phyloP scores from a whole-genome alignment of 2,888 invertebrate species.

The Leptura quadrifasciata region DNA sequence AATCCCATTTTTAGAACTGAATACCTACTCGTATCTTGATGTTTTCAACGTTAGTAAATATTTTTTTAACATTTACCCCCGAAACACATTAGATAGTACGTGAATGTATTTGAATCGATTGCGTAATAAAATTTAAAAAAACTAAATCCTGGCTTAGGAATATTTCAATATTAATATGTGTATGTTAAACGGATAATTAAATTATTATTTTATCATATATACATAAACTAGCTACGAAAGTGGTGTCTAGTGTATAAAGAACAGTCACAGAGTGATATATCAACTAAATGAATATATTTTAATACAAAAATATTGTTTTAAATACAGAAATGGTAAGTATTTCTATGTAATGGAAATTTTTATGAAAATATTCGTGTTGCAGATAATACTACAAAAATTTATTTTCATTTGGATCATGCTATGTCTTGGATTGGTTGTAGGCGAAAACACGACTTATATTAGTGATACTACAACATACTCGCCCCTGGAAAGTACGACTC shows the following conservation, averaged over 20 bases:
- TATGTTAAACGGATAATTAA: not conserved
- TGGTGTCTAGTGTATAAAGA: not conserved
- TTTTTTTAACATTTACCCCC: too few species aligned
- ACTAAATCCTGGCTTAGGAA: too few species aligned
- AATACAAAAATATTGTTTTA: not conserved
- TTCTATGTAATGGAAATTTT: not conserved
- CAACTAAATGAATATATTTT: not conserved
- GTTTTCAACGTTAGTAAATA: too few species aligned
- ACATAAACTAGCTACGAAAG: not conserved
- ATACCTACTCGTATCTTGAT: too few species aligned
- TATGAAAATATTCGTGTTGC: not conserved
- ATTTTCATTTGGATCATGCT: not conserved
- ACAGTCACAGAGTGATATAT: not conserved
- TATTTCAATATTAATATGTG: not conserved
- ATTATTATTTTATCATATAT: not conserved
- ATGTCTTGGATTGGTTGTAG: not conserved
- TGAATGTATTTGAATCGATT: too few species aligned
- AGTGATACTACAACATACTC: too few species aligned
- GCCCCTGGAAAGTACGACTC: too few species aligned
- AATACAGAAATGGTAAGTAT: not conserved
- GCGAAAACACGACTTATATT: not conserved
- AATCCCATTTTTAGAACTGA: too few species aligned
- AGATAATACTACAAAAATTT: not conserved
- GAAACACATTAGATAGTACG: too few species aligned
- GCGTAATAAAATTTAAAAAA: too few species aligned